Base-by-base conservation (phyloP, 2,888 invertebrate genomes). In the Invenusta paracnida region DNA sequence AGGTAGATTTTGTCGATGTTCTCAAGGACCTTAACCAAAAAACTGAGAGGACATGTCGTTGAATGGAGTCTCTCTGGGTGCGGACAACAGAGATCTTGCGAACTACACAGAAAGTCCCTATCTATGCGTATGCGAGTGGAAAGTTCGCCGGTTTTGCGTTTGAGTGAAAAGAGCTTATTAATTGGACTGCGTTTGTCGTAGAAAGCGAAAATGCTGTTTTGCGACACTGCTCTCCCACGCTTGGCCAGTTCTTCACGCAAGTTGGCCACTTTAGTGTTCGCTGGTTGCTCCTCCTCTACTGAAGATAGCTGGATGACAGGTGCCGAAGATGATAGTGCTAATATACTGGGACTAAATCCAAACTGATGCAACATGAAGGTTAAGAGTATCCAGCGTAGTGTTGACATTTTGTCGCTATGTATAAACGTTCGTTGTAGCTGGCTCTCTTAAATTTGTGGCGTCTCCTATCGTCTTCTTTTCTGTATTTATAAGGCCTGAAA, bases 71-170 rank as follows among this genome's bases (percentile, higher is more conserved):
- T 5, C 2, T 73, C 73, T 27, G 82, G 82, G 23, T 29, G 5
- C 1, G 82, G 82, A 29, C 82, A 82, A 27, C 82, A 82, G 29
- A 82, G 13, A 27, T 82, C 30, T 13, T 82, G 29, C 28, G 82
- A 82, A 5, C 30, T 30, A 29, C 82, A 82, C 29, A 82, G 29
- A 30, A 30, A 29, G n/a, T 82, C 82, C 23, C 82, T 29, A 28
- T 82, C 82, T 5, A 82, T 82, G 25, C 29, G 2, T 11, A 82
- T 29, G 2, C 30, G 82, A 25, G 82, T 82, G 11, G 13, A 13
- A 29, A 82, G 82, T 23, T 82, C 82, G 2, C 82, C 82, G 5
- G 82, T 82, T 11, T 30, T 82, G 5, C 25, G 11, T 25, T 73
- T 73, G 23, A 73, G 73, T 13, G 2, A 73, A 73, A 73, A 73